Evolutionary conservation across 2,888 invertebrate species (phyloP), one percentile per base, ranked within the genome.

Genomic region (Bedellia somnulentella): DNA sequence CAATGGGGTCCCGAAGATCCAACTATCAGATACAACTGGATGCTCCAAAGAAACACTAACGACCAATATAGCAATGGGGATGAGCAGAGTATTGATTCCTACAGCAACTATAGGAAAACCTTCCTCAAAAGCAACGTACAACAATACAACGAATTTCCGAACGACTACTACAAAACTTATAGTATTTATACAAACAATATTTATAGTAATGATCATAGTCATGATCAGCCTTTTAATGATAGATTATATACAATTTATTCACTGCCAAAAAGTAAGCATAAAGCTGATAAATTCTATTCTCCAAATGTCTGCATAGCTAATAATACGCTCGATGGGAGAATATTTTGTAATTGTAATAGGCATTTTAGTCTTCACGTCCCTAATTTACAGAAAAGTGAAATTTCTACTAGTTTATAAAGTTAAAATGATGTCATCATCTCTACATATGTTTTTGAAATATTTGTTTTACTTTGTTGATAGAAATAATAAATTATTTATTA

Each of bases 1-100:
- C 49, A 68, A 9, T 75, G 75, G 75, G 75, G 75, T 8, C 75
- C 75, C 13, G 71, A 73, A 41, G 75, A 75, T 39, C 75, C 73
- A 2, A 55, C 70, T 51, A 57, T 66, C 1, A 46, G 75, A 41
- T 75, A 73, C 43, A 51, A 70, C 5, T 73, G 75, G 75, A 75
- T 75, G 73, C 67, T 71, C 10, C 66, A 67, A 15, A 9, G 22
- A 45, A 49, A 67, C 38, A 63, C 56, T 32, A 40, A 53, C 25
- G 58, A 57, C 42, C 68, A 66, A 41, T 49, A 49, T 5, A 38
- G 52, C 2, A 63, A 55, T 44, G 57, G 57, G 37, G 55, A 51
- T 38, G 57, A 59, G 16, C 43, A 48, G 2, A 52, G 43, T 24
- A 55, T 59, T 8, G 67, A 63, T 35, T 52, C 48, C 3, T 59